Conservation (phyloP, 2,888 invertebrate species). For the Phymatocera aterrima region DNA sequence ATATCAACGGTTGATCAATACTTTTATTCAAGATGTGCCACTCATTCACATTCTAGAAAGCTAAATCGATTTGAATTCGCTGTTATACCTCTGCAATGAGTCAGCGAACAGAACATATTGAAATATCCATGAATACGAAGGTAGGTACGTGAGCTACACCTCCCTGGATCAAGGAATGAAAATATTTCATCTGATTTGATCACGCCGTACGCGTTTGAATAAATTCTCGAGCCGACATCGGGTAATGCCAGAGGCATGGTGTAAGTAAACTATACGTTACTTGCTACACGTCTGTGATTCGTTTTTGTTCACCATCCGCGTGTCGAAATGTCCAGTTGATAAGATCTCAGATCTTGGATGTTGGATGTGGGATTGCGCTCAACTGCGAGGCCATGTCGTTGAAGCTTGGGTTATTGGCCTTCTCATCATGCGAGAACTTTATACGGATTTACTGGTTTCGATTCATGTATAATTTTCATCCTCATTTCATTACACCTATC, state of each 20-base stretch:
- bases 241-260: neutral
- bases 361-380: constrained; percentile 16
- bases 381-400: constrained; percentile 13
- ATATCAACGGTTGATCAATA: neutral
- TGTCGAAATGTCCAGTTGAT: constrained; percentile 33
- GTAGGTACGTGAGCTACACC: neutral
- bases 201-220: neutral
- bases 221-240: neutral
- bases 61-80: neutral
- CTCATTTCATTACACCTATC: no score
- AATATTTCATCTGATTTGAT: neutral
- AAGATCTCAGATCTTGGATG: constrained; percentile 25
- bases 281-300: constrained; percentile 20
- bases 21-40: neutral
- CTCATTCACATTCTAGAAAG: neutral
- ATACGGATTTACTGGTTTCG: constrained; percentile 11
- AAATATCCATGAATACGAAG: neutral
- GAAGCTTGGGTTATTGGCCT: constrained; percentile 34
- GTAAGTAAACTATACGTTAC: constrained; percentile 13
- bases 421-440: neutral
- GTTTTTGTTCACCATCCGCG: constrained; percentile 20
- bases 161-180: neutral
- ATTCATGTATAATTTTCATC: constrained; percentile 8
- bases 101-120: neutral
- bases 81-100: neutral